Evolutionary conservation across 2,113 vertebrate species (phyloP).

Genomic region (Melanerpes aurifrons): DNA sequence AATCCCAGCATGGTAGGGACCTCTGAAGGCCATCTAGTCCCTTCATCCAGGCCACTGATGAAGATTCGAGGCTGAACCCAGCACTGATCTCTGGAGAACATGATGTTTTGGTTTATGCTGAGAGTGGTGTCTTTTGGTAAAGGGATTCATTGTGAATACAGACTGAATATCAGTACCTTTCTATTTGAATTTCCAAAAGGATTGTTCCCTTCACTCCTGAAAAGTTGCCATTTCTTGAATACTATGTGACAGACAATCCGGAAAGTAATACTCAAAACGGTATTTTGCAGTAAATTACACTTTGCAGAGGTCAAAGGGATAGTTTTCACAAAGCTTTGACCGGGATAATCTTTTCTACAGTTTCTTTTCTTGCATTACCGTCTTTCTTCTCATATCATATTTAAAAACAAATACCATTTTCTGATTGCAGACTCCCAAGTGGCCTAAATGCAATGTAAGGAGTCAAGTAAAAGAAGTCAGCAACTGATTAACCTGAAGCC

Average conservation of each 20-base stretch:
- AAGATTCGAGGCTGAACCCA: too few relatives aligned
- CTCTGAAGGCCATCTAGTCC: too few relatives aligned
- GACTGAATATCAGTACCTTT: constrained; percentile 29
- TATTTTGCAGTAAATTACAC: constrained; percentile 4
- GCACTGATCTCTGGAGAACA: too few relatives aligned
- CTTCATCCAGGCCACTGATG: too few relatives aligned
- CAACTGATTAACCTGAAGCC: neutral
- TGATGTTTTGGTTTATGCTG: constrained; percentile 41
- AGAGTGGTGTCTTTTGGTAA: neutral
- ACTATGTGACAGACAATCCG: constrained; percentile 33
- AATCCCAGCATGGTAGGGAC: too few relatives aligned
- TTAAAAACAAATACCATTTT: neutral
- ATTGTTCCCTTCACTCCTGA: neutral
- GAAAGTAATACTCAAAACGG: constrained; percentile 64
- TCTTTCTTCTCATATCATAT: neutral
- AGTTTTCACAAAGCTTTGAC: constrained; percentile 35
- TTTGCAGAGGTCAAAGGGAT: constrained; percentile 18
- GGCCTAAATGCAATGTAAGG: neutral
- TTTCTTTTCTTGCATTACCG: neutral
- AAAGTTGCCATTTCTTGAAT: constrained; percentile 23
- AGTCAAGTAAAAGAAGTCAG: neutral
- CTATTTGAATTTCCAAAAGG: constrained; percentile 50
- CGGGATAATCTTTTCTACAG: constrained; percentile 25
- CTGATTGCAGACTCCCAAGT: neutral
- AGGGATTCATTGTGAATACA: constrained; percentile 17